Evolutionary conservation across 2,113 vertebrate genomes (phyloP), one percentile per base, ranked within the genome.

Genomic region (Myanophis thanlyinensis): DNA sequence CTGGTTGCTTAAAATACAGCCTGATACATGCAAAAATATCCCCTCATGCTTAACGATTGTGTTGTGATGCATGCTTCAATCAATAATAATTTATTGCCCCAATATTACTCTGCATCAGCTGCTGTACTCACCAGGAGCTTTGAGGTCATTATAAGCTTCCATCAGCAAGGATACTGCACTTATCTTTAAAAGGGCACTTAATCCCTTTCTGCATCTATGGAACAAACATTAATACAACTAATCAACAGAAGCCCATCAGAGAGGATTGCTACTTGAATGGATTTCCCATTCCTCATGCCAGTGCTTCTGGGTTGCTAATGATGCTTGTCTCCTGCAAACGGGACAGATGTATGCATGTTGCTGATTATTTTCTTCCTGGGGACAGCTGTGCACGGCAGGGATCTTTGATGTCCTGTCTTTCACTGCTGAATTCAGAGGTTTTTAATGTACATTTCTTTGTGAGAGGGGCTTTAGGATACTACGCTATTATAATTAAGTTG

Each of bases 101-200:
- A 53, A 87, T 35, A 62, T 89, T 89, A 85, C 73, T 85, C 48
- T 30, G 80, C 67, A 86, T 86, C 90, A 86, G 20, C 47, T 92
- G 48, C 15, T 84, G 49, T 46, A 22, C 25, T 51, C 1, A 15
- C 22, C n/a, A 88, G 85, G 52, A 91, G 54, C 92, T 30, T 25
- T 90, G 73, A 88, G 30, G 85, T 91, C 88, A 92, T 93, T 90
- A 47, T 23, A 89, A 49, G 11, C 40, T 85, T 89, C 73, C 47
- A 86, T 93, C 93, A 92, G 46, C 25, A 86, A 53, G 23, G 46
- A 67, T 62, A 51, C 47, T 44, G 52, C 90, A 91, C 80, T 84
- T 92, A 84, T 87, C 80, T 91, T 93, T 84, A 47, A 93, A 51
- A 90, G 59, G 53, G 88, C 90, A 87, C 44, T 93, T 93, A 90